These are phyloP conservation scores for Troilus luridus DNA, from an alignment of 2,888 invertebrate genomes.

Conservation along the genomic window DNA sequence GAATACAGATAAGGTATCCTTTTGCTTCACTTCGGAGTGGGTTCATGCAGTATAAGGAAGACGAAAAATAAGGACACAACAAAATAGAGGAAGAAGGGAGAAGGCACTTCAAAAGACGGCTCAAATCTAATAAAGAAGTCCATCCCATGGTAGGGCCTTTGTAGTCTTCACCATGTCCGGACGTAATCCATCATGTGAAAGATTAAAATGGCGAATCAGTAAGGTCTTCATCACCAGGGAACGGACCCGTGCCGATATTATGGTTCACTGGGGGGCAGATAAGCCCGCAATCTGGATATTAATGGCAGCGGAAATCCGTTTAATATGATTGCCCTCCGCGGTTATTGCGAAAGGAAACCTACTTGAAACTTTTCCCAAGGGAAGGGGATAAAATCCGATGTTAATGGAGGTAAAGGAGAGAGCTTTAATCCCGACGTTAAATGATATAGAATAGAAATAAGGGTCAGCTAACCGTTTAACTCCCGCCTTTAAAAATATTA, in stretches of 20 bases:
- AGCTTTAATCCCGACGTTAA: conserved; percentile 21
- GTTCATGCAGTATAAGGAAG: background rate
- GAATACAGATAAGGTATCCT: background rate
- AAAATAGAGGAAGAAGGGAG: background rate
- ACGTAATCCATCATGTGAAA: conserved; percentile 27
- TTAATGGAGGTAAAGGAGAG: conserved; percentile 28
- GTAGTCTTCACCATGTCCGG: background rate
- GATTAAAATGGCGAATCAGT: background rate
- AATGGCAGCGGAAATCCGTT: conserved; percentile 21
- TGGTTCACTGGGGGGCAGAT: background rate
- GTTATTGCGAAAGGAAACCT: conserved; percentile 32
- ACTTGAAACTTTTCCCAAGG: conserved; percentile 4
- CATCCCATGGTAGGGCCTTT: background rate
- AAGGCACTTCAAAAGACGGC: conserved; percentile 3
- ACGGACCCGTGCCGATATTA: background rate
- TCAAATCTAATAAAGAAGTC: conserved; percentile 48
- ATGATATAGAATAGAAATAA: background rate
- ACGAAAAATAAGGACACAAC: background rate
- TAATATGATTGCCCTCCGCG: conserved; percentile 34
- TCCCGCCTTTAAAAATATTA: background rate
- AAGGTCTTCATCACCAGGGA: background rate
- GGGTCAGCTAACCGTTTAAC: conserved; percentile 8
- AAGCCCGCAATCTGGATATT: conserved; percentile 18
- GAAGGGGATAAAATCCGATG: conserved; percentile 14
- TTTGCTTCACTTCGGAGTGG: background rate